These are phyloP conservation scores for Archivesica marissinica DNA, from an alignment of 1,140 invertebrate species.

Conservation along the genomic window DNA sequence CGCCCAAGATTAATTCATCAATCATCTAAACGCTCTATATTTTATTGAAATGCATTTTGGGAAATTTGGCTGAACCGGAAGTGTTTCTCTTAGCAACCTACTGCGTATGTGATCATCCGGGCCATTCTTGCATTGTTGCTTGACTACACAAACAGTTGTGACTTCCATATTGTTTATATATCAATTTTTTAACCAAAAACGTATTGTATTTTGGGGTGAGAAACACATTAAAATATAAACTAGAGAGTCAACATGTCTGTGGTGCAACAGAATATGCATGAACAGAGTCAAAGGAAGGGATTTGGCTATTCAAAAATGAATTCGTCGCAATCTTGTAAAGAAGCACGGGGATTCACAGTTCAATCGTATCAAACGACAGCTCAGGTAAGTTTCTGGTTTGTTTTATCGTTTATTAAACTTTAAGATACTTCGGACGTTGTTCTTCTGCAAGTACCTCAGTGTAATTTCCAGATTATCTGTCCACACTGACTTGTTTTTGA, in stretches of 20 bases:
- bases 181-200: not conserved
- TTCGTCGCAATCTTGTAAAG: not conserved
- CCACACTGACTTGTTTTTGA: too few species aligned
- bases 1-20: not conserved
- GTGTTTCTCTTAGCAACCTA: constrained; percentile 46
- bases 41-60: constrained; percentile 52
- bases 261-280: not conserved
- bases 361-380: constrained; percentile 36
- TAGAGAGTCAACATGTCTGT: constrained; percentile 31
- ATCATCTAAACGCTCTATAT: constrained; percentile 20
- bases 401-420: not conserved
- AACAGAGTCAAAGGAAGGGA: constrained; percentile 23
- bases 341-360: constrained; percentile 40
- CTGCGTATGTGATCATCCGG: constrained; percentile 58
- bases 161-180: constrained; percentile 55
- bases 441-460: not conserved
- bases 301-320: constrained; percentile 54
- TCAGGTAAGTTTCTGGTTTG: constrained; percentile 22
- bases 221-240: not conserved
- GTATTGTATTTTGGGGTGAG: too few species aligned
- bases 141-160: constrained; percentile 58
- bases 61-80: constrained; percentile 45
- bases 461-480: too few species aligned
- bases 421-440: not conserved
- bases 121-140: constrained; percentile 56